Evolutionary conservation across 1,140 invertebrate species (phyloP).

Genomic region (Anoplophora glabripennis): DNA sequence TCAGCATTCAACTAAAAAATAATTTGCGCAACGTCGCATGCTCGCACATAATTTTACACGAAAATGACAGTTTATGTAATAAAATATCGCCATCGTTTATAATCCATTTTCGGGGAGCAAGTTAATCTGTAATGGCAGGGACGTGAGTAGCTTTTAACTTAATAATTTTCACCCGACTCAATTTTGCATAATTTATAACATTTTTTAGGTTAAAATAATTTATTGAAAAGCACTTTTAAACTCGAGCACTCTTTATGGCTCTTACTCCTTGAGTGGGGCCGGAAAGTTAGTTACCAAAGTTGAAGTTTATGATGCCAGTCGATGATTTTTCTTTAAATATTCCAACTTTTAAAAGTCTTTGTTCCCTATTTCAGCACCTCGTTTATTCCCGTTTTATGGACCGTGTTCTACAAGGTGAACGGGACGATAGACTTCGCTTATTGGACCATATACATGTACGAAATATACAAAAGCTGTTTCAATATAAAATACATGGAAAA

Average conservation of each 20-base stretch:
- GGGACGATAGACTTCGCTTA: too few species aligned
- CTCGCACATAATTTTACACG: too few species aligned
- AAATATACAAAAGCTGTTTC: too few species aligned
- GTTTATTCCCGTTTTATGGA: too few species aligned
- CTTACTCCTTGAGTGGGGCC: slow-evolving; percentile 33
- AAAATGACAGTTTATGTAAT: background rate
- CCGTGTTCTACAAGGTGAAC: too few species aligned
- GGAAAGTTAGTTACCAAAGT: slow-evolving; percentile 28
- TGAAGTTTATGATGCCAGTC: slow-evolving; percentile 34
- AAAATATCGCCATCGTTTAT: slow-evolving; percentile 2
- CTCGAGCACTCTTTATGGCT: slow-evolving; percentile 39
- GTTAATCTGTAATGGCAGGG: slow-evolving; percentile 7
- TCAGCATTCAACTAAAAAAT: too few species aligned
- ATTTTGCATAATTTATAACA: slow-evolving; percentile 33
- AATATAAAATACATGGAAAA: too few species aligned
- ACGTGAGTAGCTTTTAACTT: slow-evolving; percentile 15
- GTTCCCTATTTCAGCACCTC: too few species aligned
- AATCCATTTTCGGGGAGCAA: slow-evolving; percentile 8
- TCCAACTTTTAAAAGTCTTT: slow-evolving; percentile 22
- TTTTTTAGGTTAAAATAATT: slow-evolving; percentile 42
- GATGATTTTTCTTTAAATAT: slow-evolving; percentile 32
- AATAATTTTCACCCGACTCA: slow-evolving; percentile 12
- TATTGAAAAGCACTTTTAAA: slow-evolving; percentile 44
- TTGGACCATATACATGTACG: too few species aligned
- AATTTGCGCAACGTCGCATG: too few species aligned